Base-by-base conservation (phyloP, 2,888 invertebrate genomes). In the Syrista parreyssii region DNA sequence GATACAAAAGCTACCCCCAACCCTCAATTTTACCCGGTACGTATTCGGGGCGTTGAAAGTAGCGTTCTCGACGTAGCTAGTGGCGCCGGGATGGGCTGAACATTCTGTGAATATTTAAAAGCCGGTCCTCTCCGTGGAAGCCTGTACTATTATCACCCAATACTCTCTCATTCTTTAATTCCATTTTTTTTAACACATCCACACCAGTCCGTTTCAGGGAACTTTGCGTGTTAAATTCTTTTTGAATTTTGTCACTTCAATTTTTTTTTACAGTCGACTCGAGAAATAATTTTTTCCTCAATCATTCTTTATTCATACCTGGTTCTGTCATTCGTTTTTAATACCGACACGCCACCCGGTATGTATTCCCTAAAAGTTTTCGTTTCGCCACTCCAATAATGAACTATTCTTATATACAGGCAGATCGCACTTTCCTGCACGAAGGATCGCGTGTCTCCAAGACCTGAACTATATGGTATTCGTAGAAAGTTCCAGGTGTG, bases 1-100 rank as follows among this genome's bases (percentile, higher is more conserved):
- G 76, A 80, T 81, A 78, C 74, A 80, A 33, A 81, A 81, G 76
- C 69, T 69, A 30, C 12, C 9, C 1, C 11, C n/a, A 12, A 11
- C 74, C 35, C 74, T 0, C 30, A 23, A 12, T 30, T 34, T 34
- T 73, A 12, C 15, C 73, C 23, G 12, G 23, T 34, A 30, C 33
- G 23, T 34, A 30, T 23, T 33, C 30, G 4, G 30, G 35, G 74
- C 74, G 33, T 23, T 34, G 23, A 35, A 74, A 74, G 74, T 74
- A 33, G 34, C 74, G 74, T 35, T 0, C 74, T 74, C 35, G 74
- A 12, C 33, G 35, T 33, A 15, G 33, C 35, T 12, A 23, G 74
- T 74, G 35, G 35, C 74, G 74, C 9, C 74, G 74, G 23, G 30
- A 74, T 15, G 34, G 23, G 74, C 23, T 74, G 74, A 74, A 74